Evolutionary conservation across 2,797 vertebrate genomes (phyloP).

Genomic region (Tokudaia tokunoshimensis): DNA sequence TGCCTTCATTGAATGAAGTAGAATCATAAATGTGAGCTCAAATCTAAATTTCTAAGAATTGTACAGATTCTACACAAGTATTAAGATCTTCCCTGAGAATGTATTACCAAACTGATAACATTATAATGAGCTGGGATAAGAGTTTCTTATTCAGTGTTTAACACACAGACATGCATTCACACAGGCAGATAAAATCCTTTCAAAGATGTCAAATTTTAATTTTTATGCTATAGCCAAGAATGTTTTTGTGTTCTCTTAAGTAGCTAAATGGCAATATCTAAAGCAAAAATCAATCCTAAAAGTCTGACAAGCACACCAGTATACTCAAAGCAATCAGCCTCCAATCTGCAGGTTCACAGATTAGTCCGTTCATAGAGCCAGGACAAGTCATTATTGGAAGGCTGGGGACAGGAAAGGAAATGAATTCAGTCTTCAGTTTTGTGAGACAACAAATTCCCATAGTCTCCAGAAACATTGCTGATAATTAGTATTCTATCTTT

Average conservation of each 20-base stretch:
- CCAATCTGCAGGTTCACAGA: neutral
- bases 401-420: neutral
- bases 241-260: slow-evolving; percentile 10
- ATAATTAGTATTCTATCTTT: slow-evolving; percentile 11
- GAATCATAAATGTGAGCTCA: neutral
- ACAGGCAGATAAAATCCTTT: neutral
- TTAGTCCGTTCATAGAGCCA: neutral
- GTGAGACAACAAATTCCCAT: slow-evolving; percentile 1
- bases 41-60: neutral
- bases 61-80: neutral
- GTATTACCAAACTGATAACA: neutral
- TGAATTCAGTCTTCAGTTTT: slow-evolving; percentile 13
- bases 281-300: slow-evolving; percentile 40
- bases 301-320: neutral
- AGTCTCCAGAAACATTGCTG: slow-evolving; percentile 25
- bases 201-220: neutral
- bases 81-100: neutral
- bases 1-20: neutral
- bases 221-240: neutral
- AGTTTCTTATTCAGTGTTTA: neutral
- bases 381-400: neutral
- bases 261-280: neutral
- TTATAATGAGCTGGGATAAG: neutral
- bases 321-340: slow-evolving; percentile 34
- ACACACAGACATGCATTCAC: neutral